A percentile compares a stretch with the other conserved stretches of the same genome.
phyloP scores from a whole-genome alignment of 1,140 invertebrate genomes.

The Contarinia nasturtii region DNA sequence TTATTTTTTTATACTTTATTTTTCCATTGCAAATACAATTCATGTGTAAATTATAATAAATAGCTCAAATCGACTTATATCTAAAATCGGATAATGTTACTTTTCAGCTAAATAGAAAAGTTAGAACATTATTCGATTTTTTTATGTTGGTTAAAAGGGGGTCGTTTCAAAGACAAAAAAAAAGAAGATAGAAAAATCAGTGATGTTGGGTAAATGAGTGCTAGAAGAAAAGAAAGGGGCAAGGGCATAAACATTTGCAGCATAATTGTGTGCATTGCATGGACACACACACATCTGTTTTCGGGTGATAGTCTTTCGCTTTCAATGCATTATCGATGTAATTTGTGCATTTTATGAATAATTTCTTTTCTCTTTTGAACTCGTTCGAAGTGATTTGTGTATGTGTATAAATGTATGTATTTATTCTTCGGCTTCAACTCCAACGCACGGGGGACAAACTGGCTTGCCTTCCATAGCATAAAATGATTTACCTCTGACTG shows the following conservation, averaged over 20 bases:
- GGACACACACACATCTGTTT: not conserved
- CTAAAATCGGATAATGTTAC: not conserved
- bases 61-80: not conserved
- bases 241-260: no score
- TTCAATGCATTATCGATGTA: conserved; percentile 4
- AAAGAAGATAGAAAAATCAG: conserved; percentile 3
- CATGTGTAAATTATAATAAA: not conserved
- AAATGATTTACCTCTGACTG: conserved; percentile 84
- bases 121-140: no score
- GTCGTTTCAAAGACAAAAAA: conserved; percentile 1
- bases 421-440: conserved; percentile 72
- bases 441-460: conserved; percentile 74
- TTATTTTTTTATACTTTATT: conserved; percentile 13
- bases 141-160: not conserved
- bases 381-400: not conserved
- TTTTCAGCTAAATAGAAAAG: not conserved
- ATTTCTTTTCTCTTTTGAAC: no score
- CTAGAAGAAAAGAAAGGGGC: not conserved
- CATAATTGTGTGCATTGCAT: not conserved
- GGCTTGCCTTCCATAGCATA: conserved; percentile 88
- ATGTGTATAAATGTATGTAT: conserved; percentile 8
- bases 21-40: conserved; percentile 7
- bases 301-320: not conserved
- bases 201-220: not conserved
- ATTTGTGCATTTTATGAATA: conserved; percentile 1